Evolutionary conservation across 1,140 invertebrate species (phyloP).

Genomic region (Drosophila nigrodunni): DNA sequence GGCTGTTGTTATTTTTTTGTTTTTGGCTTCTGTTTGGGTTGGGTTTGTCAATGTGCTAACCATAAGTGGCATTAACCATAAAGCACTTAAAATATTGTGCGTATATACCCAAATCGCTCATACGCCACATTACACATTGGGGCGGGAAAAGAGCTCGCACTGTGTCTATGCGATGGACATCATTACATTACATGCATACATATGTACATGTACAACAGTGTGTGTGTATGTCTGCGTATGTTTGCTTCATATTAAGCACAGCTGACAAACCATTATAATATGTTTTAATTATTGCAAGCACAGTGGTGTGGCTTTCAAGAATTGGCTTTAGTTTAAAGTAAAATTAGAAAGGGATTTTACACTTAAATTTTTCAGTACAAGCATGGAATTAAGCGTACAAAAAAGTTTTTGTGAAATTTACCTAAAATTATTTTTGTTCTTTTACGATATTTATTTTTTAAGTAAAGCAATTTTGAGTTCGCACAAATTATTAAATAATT

Average conservation of each 20-base stretch:
- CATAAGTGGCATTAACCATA: conserved; percentile 63
- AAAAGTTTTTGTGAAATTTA: too few species aligned
- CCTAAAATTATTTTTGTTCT: too few species aligned
- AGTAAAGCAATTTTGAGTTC: too few species aligned
- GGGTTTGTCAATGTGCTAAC: conserved; percentile 49
- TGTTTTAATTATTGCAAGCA: conserved; percentile 45
- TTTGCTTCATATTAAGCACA: conserved; percentile 25
- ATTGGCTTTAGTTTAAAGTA: neutral
- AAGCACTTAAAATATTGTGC: conserved; percentile 57
- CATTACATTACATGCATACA: conserved; percentile 5
- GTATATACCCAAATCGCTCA: conserved; percentile 54
- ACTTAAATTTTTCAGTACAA: too few species aligned
- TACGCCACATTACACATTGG: conserved; percentile 55
- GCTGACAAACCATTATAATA: conserved; percentile 50
- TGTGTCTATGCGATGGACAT: conserved; percentile 3
- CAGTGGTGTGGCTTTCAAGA: conserved; percentile 5
- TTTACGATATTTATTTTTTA: too few species aligned
- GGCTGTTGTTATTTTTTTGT: conserved; percentile 22
- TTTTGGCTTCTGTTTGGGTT: conserved; percentile 3
- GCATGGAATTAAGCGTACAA: too few species aligned
- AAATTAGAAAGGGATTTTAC: too few species aligned
- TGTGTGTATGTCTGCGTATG: conserved; percentile 2
- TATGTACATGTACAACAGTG: neutral
- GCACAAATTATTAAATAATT: too few species aligned
- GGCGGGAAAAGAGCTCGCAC: conserved; percentile 10